These are phyloP conservation scores for Hippocampus mohnikei DNA, from an alignment of 2,113 vertebrate genomes.

Conservation along the genomic window DNA sequence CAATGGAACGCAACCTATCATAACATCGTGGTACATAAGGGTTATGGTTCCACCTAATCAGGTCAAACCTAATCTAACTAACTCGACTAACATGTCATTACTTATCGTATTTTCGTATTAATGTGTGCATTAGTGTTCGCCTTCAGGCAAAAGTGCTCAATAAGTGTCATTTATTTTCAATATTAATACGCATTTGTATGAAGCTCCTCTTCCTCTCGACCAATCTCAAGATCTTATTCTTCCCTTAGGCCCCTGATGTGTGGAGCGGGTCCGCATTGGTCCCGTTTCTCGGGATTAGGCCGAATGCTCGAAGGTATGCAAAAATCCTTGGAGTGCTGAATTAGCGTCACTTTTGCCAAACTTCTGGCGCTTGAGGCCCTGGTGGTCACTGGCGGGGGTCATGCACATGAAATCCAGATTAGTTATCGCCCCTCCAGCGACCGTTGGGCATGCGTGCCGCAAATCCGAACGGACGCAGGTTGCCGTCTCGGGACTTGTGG, in stretches of 20 bases:
- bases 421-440: conserved; percentile 17
- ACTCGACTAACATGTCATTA: not conserved
- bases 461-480: conserved; percentile 37
- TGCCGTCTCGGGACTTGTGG: conserved; percentile 35
- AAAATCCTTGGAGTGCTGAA: conserved; percentile 29
- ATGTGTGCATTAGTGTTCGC: not conserved
- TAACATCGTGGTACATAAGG: not conserved
- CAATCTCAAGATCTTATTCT: not conserved
- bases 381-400: not conserved
- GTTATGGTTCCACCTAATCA: no score
- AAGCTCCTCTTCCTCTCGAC: not conserved
- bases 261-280: not conserved
- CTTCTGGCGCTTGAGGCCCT: conserved; percentile 20
- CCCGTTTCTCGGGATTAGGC: not conserved
- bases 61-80: no score
- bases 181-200: not conserved
- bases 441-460: not conserved
- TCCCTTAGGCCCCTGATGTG: not conserved
- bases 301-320: not conserved
- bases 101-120: not conserved
- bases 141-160: not conserved
- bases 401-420: conserved; percentile 41
- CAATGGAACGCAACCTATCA: not conserved
- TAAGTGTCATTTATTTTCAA: not conserved
- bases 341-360: conserved; percentile 59